Evolutionary conservation across 2,888 invertebrate species (phyloP).

Genomic region (Caenorhabditis japonica): DNA sequence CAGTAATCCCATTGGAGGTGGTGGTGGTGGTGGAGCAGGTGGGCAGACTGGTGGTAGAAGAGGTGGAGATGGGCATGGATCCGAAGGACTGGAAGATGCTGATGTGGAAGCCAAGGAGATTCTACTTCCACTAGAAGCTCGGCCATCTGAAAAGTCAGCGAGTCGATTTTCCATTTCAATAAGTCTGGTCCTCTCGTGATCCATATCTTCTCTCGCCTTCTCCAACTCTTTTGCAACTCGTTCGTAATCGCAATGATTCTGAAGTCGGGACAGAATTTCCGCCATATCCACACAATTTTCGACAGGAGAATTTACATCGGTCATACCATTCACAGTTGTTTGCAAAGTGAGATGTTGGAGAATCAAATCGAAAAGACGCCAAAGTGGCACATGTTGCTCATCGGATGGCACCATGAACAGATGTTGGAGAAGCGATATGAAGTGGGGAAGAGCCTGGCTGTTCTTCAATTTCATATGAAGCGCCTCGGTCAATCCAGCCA

Average conservation of each 20-base stretch:
- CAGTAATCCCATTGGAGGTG: slow-evolving; percentile 67
- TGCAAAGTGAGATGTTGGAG: slow-evolving; percentile 84
- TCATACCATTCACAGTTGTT: slow-evolving; percentile 66
- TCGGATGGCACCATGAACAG: slow-evolving; percentile 87
- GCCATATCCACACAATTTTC: slow-evolving; percentile 69
- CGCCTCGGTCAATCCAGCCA: slow-evolving; percentile 89
- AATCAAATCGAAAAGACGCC: slow-evolving; percentile 93
- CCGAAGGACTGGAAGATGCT: slow-evolving; percentile 66
- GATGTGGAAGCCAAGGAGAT: slow-evolving; percentile 58
- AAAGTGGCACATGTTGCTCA: slow-evolving; percentile 90
- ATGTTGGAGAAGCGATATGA: slow-evolving; percentile 90
- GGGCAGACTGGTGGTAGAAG: slow-evolving; percentile 54
- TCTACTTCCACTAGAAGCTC: slow-evolving; percentile 48
- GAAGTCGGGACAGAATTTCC: slow-evolving; percentile 67
- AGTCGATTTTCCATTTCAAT: slow-evolving; percentile 72
- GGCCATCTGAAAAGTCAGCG: slow-evolving; percentile 68
- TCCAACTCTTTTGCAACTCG: slow-evolving; percentile 68
- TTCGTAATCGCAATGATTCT: slow-evolving; percentile 73
- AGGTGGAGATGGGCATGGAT: slow-evolving; percentile 61
- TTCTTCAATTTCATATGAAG: slow-evolving; percentile 82
- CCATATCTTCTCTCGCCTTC: slow-evolving; percentile 64
- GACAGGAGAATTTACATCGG: slow-evolving; percentile 62
- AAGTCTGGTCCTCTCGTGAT: slow-evolving; percentile 62
- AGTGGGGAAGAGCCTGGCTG: slow-evolving; percentile 92
- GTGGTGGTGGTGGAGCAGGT: slow-evolving; percentile 67